Percentiles rank a stretch among this genome's conserved stretches.
Evolutionary conservation across 2,888 invertebrate genomes (phyloP).

Genomic region (Trisateles emortualis): DNA sequence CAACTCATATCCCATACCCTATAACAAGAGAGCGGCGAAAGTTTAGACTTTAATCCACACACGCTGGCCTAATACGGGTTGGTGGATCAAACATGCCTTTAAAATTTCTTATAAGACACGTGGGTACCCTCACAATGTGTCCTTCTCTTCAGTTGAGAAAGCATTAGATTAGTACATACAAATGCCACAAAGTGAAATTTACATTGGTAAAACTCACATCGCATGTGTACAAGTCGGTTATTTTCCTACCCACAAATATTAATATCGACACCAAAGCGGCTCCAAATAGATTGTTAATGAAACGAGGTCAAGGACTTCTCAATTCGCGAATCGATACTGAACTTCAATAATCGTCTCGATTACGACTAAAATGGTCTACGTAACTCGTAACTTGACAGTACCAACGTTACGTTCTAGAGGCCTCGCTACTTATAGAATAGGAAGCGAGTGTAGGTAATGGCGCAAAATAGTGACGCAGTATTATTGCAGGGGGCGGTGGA

Average conservation of each 20-base stretch:
- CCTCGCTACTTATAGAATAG: slow-evolving; percentile 85
- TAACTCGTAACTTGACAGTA: slow-evolving; percentile 28
- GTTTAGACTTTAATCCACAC: too few species aligned
- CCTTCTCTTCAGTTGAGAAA: too few species aligned
- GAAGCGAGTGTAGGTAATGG: slow-evolving; percentile 87
- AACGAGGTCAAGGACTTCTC: slow-evolving; percentile 46
- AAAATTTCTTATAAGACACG: too few species aligned
- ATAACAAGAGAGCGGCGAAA: too few species aligned
- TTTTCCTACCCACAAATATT: slow-evolving; percentile 12
- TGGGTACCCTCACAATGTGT: too few species aligned
- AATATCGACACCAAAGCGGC: slow-evolving; percentile 27
- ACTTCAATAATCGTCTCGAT: slow-evolving; percentile 40
- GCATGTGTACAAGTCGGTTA: too few species aligned
- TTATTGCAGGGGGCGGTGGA: slow-evolving; percentile 84
- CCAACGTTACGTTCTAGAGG: slow-evolving; percentile 68
- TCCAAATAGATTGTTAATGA: slow-evolving; percentile 39
- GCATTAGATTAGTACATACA: too few species aligned
- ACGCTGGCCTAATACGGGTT: too few species aligned
- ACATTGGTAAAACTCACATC: too few species aligned
- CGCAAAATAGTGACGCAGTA: slow-evolving; percentile 88
- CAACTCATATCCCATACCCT: too few species aligned
- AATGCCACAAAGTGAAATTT: too few species aligned
- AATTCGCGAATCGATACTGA: slow-evolving; percentile 44
- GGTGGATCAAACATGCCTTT: too few species aligned
- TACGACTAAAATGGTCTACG: slow-evolving; percentile 33